Evolutionary conservation across 2,113 vertebrate species (phyloP).

Genomic region (Acinonyx jubatus): DNA sequence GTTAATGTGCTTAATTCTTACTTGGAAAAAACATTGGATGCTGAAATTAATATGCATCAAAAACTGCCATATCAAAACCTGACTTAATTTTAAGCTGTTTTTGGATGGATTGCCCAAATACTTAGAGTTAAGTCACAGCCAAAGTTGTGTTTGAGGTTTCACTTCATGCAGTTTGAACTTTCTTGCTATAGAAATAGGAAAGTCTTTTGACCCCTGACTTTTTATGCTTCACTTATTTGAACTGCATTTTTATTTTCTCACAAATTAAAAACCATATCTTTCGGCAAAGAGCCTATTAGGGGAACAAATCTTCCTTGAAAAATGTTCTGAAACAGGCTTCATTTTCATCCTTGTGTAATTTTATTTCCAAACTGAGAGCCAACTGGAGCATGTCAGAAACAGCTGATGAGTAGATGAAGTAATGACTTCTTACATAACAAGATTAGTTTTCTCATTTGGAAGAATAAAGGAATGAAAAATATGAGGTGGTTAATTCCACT

Average conservation of each 20-base stretch:
- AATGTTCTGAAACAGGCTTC: conserved; percentile 64
- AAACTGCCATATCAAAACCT: conserved; percentile 9
- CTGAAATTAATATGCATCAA: not conserved
- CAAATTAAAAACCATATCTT: conserved; percentile 73
- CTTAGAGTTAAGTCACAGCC: not conserved
- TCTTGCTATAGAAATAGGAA: conserved; percentile 13
- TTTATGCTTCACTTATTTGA: conserved; percentile 46
- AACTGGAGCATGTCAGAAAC: conserved; percentile 73
- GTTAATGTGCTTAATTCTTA: not conserved
- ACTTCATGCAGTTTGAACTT: conserved; percentile 7
- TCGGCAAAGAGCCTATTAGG: conserved; percentile 48
- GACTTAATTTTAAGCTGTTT: conserved; percentile 43
- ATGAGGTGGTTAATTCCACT: conserved; percentile 41
- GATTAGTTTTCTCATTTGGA: conserved; percentile 74
- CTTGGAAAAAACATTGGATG: not conserved
- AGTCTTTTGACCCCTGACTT: conserved; percentile 55
- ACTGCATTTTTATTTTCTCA: conserved; percentile 69
- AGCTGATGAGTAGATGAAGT: conserved; percentile 71
- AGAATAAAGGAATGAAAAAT: conserved; percentile 40
- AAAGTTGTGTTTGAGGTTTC: conserved; percentile 7
- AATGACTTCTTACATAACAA: conserved; percentile 73
- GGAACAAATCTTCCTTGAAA: conserved; percentile 78
- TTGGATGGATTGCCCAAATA: not conserved
- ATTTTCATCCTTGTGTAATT: conserved; percentile 69
- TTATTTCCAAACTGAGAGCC: conserved; percentile 73